phyloP scores from a whole-genome alignment of 2,113 vertebrate genomes.

The Psilopsiagon aymara region DNA sequence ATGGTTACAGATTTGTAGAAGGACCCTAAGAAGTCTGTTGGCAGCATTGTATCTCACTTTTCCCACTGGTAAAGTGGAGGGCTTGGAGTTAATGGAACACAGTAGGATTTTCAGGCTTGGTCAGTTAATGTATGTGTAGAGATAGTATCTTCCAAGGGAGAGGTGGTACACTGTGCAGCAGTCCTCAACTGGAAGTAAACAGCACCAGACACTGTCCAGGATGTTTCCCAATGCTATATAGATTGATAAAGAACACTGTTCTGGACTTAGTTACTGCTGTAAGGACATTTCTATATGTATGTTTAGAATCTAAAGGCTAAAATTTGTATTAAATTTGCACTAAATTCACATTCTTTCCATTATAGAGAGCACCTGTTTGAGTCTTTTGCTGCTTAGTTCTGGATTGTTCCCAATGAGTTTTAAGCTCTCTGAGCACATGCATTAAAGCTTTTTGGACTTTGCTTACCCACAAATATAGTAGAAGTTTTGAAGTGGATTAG shows the following conservation, averaged over 20 bases:
- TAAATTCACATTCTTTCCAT: neutral
- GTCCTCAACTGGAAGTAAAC: neutral
- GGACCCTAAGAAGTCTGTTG: neutral
- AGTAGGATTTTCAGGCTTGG: neutral
- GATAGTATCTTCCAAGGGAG: neutral
- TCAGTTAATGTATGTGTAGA: neutral
- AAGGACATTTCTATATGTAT: neutral
- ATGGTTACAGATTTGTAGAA: neutral
- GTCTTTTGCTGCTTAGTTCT: neutral
- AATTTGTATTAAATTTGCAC: neutral
- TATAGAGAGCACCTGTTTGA: neutral
- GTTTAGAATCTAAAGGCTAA: neutral
- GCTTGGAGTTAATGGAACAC: neutral
- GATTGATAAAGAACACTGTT: neutral
- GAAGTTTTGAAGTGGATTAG: neutral
- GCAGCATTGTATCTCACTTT: neutral
- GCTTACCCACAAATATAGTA: neutral
- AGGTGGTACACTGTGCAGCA: neutral
- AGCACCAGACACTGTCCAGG: neutral
- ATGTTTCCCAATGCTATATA: neutral
- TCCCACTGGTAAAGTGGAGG: neutral
- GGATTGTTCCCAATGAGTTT: conserved; percentile 8
- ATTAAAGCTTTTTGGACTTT: neutral
- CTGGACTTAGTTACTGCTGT: neutral
- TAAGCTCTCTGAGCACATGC: neutral